Conservation (phyloP, 2,888 invertebrate species). For the Pachliopta kotzebuea region DNA sequence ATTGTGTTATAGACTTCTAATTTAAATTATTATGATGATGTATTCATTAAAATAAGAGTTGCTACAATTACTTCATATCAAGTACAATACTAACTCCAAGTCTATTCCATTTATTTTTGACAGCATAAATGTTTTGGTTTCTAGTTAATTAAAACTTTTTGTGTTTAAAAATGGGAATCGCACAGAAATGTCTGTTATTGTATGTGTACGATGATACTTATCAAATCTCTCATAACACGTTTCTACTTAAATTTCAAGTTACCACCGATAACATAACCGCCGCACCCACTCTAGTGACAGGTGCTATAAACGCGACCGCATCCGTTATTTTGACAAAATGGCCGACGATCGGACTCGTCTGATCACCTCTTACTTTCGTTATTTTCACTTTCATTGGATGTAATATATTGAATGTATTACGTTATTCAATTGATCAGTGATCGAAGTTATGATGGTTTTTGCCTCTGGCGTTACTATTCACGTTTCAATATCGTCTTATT, state of each 20-base stretch:
- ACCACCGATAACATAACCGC: slow-evolving; percentile 30
- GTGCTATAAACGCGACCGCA: slow-evolving; percentile 32
- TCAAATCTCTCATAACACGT: slow-evolving; percentile 8
- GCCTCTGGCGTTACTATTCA: slow-evolving; percentile 42
- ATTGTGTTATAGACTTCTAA: no score
- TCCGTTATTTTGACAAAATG: slow-evolving; percentile 41
- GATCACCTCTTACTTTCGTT: slow-evolving; percentile 52
- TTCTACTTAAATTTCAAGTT: slow-evolving; percentile 10
- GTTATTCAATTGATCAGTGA: slow-evolving; percentile 54
- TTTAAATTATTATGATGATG: no score
- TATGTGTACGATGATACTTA: background rate
- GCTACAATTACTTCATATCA: no score
- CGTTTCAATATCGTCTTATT: no score
- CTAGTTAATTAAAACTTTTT: no score
- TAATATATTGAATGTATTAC: slow-evolving; percentile 53
- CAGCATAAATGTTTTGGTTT: no score
- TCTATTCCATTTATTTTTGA: no score
- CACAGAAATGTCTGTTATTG: no score
- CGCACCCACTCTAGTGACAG: slow-evolving; percentile 40
- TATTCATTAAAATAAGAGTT: no score
- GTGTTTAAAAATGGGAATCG: no score
- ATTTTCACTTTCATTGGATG: slow-evolving; percentile 66
- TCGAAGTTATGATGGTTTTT: slow-evolving; percentile 39
- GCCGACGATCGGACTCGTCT: slow-evolving; percentile 40
- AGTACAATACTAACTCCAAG: no score